phyloP scores from a whole-genome alignment of 2,888 invertebrate genomes.

The Oeneis ivallda region DNA sequence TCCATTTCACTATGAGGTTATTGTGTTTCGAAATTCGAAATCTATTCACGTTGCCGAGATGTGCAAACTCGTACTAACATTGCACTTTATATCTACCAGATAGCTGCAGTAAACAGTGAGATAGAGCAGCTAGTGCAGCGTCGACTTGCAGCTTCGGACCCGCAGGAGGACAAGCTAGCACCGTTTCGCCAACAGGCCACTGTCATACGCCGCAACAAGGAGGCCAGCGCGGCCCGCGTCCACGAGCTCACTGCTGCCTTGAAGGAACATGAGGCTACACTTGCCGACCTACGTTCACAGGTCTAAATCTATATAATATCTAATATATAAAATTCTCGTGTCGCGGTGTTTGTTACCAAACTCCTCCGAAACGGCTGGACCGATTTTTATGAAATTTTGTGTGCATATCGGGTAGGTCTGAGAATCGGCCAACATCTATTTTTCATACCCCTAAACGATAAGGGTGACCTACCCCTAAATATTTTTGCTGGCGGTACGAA shows the following conservation, averaged over 20 bases:
- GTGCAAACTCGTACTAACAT: not conserved
- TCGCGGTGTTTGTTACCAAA: no score
- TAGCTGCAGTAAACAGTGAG: constrained; percentile 80
- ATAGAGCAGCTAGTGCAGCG: constrained; percentile 88
- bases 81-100: constrained; percentile 51
- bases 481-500: no score
- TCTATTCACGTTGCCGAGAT: no score
- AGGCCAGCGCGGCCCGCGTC: constrained; percentile 85
- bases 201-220: constrained; percentile 90
- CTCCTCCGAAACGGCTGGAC: no score
- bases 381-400: no score
- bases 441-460: no score
- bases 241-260: constrained; percentile 84
- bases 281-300: constrained; percentile 81
- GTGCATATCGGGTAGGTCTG: no score
- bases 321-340: no score
- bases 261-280: constrained; percentile 81
- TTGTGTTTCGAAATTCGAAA: no score
- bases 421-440: no score
- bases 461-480: no score
- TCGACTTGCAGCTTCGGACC: constrained; percentile 84
- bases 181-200: constrained; percentile 93
- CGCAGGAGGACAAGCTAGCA: constrained; percentile 87
- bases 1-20: no score
- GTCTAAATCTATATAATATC: constrained; percentile 49